Evolutionary conservation across 2,888 invertebrate genomes (phyloP).

Genomic region (Tenodera sinensis): DNA sequence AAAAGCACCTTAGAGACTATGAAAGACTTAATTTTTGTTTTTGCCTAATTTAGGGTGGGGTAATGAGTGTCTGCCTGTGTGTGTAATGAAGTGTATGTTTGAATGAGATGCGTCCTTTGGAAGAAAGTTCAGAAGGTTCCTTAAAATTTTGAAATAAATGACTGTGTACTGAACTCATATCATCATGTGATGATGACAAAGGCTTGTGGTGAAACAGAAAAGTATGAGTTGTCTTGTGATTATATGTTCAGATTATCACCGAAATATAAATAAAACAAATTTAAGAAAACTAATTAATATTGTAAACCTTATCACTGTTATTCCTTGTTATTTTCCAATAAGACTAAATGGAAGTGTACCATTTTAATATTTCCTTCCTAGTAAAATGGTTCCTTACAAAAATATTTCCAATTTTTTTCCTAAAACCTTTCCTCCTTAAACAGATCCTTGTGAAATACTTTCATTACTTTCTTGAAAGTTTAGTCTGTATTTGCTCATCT

Average conservation of each 20-base stretch:
- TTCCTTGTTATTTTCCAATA: neutral
- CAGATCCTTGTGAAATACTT: too few relatives aligned
- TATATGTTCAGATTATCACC: conserved; percentile 1
- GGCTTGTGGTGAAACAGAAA: neutral
- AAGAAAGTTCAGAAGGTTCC: neutral
- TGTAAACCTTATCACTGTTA: neutral
- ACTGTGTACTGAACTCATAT: neutral
- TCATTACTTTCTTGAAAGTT: too few relatives aligned
- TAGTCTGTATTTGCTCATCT: too few relatives aligned
- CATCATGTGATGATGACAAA: neutral
- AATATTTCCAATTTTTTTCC: neutral
- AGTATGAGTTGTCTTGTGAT: neutral
- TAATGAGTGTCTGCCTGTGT: neutral
- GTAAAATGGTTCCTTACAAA: neutral
- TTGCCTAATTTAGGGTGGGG: conserved; percentile 12
- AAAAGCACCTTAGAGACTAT: neutral
- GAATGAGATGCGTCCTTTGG: neutral
- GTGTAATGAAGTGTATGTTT: neutral
- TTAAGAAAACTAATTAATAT: neutral
- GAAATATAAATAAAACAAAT: conserved; percentile 6
- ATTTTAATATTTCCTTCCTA: neutral
- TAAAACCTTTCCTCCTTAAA: too few relatives aligned
- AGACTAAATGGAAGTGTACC: neutral
- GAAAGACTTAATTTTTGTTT: neutral
- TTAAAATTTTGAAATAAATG: neutral